Evolutionary conservation across 2,113 vertebrate species (phyloP), one percentile per base, ranked within the genome.

Genomic region (Symphodus melops): DNA sequence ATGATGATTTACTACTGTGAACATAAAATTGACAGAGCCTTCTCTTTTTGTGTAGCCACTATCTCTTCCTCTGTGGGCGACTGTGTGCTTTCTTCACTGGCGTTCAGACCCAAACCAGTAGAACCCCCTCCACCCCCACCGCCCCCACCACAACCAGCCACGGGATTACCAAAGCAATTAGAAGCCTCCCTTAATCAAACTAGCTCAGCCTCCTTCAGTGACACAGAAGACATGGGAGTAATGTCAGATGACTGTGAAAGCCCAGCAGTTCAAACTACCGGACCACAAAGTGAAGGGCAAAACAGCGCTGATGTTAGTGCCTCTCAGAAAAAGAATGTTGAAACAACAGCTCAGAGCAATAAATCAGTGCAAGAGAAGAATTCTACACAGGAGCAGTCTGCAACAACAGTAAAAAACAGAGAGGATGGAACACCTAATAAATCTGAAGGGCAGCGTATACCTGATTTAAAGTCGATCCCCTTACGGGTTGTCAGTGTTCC

Each of bases 51-150:
- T 77, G 42, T 84, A 92, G 90, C 91, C 9, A 89, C 91, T 17
- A 85, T 93, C 75, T 92, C 92, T 0, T 85, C 91, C 14, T 89
- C 86, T 0, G 92, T 92, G 9, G 92, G 92, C 7, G 89, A 92
- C 83, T 92, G 91, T 33, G 91, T 93, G 7, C 79, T 93, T 9
- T 79, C 91, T 13, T 91, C 91, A 5, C 90, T 93, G 0, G 88
- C 91, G 33, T 92, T 89, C 54, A 74, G 84, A 41, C 75, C 83
- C 55, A 83, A 86, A 66, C 55, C 87, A 19, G 78, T 63, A 51
- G 85, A 91, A 19, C 66, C 75, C 0, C 81, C 76, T 33, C 28
- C 28, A 5, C 28, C 28, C 28, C 28, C 28, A 0, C 72, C 68
- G 0, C 54, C 75, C 1, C 48, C 84, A 0, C 65, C 71, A 3